phyloP scores from a whole-genome alignment of 1,140 invertebrate genomes.

The Adoxophyes honmai region DNA sequence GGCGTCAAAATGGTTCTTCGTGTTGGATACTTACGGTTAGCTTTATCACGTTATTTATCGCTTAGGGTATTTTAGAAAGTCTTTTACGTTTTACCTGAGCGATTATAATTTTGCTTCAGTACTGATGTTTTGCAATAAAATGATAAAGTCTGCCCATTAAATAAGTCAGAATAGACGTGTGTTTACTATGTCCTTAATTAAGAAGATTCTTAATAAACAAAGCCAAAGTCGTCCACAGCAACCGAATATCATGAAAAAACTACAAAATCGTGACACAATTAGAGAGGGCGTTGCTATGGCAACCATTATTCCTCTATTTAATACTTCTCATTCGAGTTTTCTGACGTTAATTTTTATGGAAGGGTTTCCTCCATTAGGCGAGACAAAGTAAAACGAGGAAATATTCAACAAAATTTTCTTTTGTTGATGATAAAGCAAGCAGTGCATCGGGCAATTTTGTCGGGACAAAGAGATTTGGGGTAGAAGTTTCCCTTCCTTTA shows the following conservation, averaged over 20 bases:
- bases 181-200: too few relatives aligned
- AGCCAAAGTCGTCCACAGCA: not conserved
- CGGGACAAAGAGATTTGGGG: slow-evolving; percentile 43
- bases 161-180: too few relatives aligned
- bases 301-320: slow-evolving; percentile 23
- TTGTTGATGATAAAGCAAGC: slow-evolving; percentile 38
- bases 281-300: slow-evolving; percentile 28
- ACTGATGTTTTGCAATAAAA: too few relatives aligned
- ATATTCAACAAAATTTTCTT: slow-evolving; percentile 37
- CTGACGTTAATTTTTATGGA: slow-evolving; percentile 32
- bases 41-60: too few relatives aligned
- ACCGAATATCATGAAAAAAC: slow-evolving; percentile 1
- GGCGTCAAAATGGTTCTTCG: too few relatives aligned
- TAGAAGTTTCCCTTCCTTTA: slow-evolving; percentile 44
- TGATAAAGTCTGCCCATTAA: too few relatives aligned
- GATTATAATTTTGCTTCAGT: too few relatives aligned
- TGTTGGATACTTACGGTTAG: too few relatives aligned
- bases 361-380: slow-evolving; percentile 41
- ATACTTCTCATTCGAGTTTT: slow-evolving; percentile 13
- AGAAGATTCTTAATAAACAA: too few relatives aligned
- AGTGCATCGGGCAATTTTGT: slow-evolving; percentile 49
- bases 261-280: slow-evolving; percentile 23
- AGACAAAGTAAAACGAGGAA: slow-evolving; percentile 35
- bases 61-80: too few relatives aligned
- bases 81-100: too few relatives aligned